Evolutionary conservation across 2,888 invertebrate species (phyloP), one percentile per base, ranked within the genome.

Genomic region (Caenorhabditis sulstoni): DNA sequence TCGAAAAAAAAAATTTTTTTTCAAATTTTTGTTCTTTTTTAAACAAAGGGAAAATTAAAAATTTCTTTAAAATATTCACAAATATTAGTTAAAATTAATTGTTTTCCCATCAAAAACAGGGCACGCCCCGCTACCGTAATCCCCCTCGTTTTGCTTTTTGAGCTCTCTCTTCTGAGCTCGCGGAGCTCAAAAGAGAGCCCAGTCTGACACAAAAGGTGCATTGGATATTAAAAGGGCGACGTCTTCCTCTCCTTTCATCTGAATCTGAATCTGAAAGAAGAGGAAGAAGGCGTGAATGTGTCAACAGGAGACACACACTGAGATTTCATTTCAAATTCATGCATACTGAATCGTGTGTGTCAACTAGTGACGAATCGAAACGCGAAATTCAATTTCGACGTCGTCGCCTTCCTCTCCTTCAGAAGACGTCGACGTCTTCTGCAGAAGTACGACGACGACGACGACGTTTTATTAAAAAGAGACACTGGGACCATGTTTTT

Each of bases 271-370:
- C n/a, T 9, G 41, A 58, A 39, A 20, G 23, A 12, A n/a, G 29
- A n/a, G n/a, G n/a, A n/a, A n/a, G 29, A 29, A 29, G 29, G 29
- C 29, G 29, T 29, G n/a, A n/a, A n/a, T n/a, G n/a, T 7, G 29
- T 29, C 29, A 29, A 29, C 29, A 29, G 16, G 55, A 7, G 37
- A 16, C 22, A 39, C 22, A 39, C 20, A 4, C 65, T n/a, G 41
- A 65, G 65, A 65, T 65, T 65, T 65, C 65, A 65, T 65, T 65
- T 65, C 65, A 65, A 64, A 29, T 53, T 65, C 64, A 64, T 64
- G 64, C 64, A 64, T 64, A 64, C 52, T 64, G 64, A 64, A 64
- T 64, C 64, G 52, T 39, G 39, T 55, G 37, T 55, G 55, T 55
- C 55, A 55, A 7, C 29, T 29, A 29, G 29, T 29, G 29, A 29